Percentiles rank a stretch among this genome's conserved stretches.
Conservation (phyloP, 2,888 invertebrate species). For the Standfussiana lucernea region DNA sequence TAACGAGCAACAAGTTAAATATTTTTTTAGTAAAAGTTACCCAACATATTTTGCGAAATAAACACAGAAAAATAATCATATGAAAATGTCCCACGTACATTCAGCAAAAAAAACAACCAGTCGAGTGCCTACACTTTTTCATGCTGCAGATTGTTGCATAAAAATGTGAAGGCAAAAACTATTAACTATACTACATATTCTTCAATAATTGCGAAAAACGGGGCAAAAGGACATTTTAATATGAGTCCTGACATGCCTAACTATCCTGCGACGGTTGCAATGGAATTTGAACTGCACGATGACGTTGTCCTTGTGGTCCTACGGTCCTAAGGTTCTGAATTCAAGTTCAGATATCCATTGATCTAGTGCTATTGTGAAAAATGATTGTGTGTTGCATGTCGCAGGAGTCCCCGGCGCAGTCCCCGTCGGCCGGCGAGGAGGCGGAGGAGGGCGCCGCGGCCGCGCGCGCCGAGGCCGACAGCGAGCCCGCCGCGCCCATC, state of each 20-base stretch:
- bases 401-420: conserved; percentile 91
- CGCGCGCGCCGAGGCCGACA: conserved; percentile 71
- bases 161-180: background rate
- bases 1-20: background rate
- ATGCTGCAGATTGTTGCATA: background rate
- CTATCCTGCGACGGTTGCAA: background rate
- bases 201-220: background rate
- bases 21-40: background rate
- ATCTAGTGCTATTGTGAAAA: background rate
- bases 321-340: background rate
- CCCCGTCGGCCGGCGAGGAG: conserved; percentile 85
- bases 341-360: background rate
- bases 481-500: conserved; percentile 81
- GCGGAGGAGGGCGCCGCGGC: conserved; percentile 70
- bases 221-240: background rate
- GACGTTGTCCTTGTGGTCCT: background rate
- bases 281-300: background rate
- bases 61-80: no score
- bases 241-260: background rate
- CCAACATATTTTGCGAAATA: background rate
- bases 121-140: background rate
- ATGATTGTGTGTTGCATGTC: background rate
- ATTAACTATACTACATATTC: background rate
- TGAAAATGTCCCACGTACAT: background rate
- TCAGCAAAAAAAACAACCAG: background rate